A percentile compares a stretch with the other conserved stretches of the same genome.
Conservation (phyloP, 2,113 vertebrate species). For the Tachysurus vachellii region DNA sequence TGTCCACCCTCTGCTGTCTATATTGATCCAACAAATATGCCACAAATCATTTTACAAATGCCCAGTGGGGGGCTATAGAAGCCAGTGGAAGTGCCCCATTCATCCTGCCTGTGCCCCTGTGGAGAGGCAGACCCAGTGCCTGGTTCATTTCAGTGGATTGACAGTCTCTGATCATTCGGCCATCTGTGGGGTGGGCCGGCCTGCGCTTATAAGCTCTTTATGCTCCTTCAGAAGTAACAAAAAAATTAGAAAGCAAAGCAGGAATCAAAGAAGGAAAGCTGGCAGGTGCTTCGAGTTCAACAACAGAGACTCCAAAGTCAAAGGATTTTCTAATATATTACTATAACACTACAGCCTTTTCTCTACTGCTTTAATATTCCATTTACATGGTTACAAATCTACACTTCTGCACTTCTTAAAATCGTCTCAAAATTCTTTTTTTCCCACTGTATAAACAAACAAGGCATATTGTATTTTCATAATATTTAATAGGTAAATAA, state of each 20-base stretch:
- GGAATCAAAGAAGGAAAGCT: slow-evolving; percentile 20
- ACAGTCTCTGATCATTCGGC: slow-evolving; percentile 75
- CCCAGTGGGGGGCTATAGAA: slow-evolving; percentile 87
- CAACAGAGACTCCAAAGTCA: slow-evolving; percentile 19
- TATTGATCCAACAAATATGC: slow-evolving; percentile 99
- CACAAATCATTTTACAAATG: slow-evolving; percentile 99
- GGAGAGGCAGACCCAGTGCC: slow-evolving; percentile 67
- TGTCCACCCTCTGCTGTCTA: slow-evolving; percentile 78
- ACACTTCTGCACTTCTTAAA: not conserved
- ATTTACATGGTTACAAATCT: not conserved
- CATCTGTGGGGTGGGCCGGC: slow-evolving; percentile 87
- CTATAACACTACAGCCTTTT: not conserved
- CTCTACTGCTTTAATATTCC: not conserved
- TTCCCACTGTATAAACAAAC: not conserved
- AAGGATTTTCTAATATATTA: not conserved
- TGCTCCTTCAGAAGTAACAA: slow-evolving; percentile 59
- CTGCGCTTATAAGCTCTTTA: slow-evolving; percentile 68
- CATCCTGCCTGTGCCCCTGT: slow-evolving; percentile 73
- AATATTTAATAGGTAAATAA: not conserved
- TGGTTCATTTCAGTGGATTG: slow-evolving; percentile 80
- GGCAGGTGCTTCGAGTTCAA: slow-evolving; percentile 37
- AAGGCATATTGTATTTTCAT: not conserved
- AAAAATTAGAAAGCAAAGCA: slow-evolving; percentile 31
- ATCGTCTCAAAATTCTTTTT: not conserved
- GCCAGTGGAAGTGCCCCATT: slow-evolving; percentile 83